These are phyloP conservation scores for Microcebus griseorufus DNA, from an alignment of 2,113 vertebrate species.

Conservation along the genomic window DNA sequence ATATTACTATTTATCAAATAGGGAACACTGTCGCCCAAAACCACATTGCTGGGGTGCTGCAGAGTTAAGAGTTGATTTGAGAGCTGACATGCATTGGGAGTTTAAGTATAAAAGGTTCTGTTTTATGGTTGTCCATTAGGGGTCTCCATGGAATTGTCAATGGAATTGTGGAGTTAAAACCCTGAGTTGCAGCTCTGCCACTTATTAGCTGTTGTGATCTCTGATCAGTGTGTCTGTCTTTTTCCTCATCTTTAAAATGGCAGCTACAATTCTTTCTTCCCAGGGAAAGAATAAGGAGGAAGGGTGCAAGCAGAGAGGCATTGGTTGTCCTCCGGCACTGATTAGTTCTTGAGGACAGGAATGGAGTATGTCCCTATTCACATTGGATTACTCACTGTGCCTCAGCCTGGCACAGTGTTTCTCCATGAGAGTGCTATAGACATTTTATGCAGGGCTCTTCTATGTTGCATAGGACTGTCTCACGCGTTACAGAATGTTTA, in stretches of 20 bases:
- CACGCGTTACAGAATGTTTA: neutral
- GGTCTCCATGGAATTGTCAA: constrained; percentile 55
- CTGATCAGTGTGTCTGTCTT: neutral
- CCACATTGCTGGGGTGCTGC: constrained; percentile 76
- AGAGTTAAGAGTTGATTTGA: constrained; percentile 68
- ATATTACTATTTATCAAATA: constrained; percentile 66
- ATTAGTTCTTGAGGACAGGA: neutral
- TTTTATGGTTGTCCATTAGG: constrained; percentile 75
- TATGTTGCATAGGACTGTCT: neutral
- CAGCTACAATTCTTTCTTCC: neutral
- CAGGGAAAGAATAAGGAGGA: neutral
- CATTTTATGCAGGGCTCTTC: neutral
- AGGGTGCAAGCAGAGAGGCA: neutral
- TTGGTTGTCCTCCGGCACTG: neutral
- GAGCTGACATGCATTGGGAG: constrained; percentile 79
- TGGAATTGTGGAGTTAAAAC: neutral
- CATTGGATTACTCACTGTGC: neutral
- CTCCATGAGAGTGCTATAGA: neutral
- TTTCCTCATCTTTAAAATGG: neutral
- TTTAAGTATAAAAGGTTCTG: constrained; percentile 77
- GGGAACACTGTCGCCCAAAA: constrained; percentile 65
- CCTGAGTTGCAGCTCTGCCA: neutral
- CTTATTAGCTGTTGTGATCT: neutral
- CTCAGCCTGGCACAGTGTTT: neutral
- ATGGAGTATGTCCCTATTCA: neutral